Base-by-base conservation (phyloP, 2,888 invertebrate species). In the Ditula angustiorana region DNA sequence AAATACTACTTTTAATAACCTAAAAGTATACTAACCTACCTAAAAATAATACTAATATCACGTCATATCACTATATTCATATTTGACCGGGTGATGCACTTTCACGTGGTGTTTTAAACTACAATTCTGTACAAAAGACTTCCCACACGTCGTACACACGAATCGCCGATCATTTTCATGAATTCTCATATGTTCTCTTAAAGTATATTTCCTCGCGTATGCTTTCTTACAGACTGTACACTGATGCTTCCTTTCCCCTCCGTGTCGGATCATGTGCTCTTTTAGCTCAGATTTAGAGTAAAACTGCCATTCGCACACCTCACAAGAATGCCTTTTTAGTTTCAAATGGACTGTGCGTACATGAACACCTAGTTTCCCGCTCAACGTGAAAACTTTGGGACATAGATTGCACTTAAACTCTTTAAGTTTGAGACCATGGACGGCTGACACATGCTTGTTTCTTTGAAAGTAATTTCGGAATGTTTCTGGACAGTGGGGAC, bases 251-350 rank as follows among this genome's bases (percentile, higher is more conserved):
- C 90, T 83, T 61, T 94, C 94, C 0, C 94, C 94, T 0, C 88
- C 88, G 41, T 94, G 94, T 7, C 89, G 85, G 0, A 93, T 71
- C 92, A 93, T 94, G 46, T 94, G 94, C 11, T 92, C 90, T 35
- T 92, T 93, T n/a, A 94, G 78, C 59, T 94, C 93, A 0, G 92
- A 91, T 26, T 90, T 92, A 0, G 93, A 92, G 68, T 93, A 94
- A 71, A 94, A 94, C 59, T 90, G 89, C 85, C 93, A 93, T 8
- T 93, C 93, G 49, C 94, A 94, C 0, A 92, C 77, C 10, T 88
- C 83, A 59, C 94, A 94, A 0, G 87, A 76, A 44, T 88, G 88
- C 3, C 92, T 69, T 64, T 91, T 92, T 56, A 86, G 70, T 64
- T 92, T 93, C 16, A 94, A 81, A 75, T 94, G 94, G 0, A 93